Evolutionary conservation across 2,113 vertebrate species (phyloP).

Genomic region (Gymnarchus niloticus): DNA sequence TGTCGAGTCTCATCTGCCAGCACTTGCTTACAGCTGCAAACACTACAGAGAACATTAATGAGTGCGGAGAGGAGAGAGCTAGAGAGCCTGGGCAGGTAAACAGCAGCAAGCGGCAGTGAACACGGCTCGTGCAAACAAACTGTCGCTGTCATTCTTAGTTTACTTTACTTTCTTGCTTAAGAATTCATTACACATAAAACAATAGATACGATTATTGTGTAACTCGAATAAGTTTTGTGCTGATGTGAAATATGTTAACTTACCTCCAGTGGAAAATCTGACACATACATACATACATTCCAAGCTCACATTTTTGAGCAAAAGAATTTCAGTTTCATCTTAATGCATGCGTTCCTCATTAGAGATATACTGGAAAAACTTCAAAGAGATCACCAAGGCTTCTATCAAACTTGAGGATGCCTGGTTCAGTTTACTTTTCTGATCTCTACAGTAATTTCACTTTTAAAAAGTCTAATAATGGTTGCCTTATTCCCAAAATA

Average conservation of each 20-base stretch:
- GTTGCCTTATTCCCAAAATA: conserved; percentile 41
- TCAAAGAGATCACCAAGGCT: neutral
- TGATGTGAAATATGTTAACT: neutral
- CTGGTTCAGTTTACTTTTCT: conserved; percentile 36
- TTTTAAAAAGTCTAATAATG: conserved; percentile 42
- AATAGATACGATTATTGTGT: neutral
- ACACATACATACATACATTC: neutral
- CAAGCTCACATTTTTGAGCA: neutral
- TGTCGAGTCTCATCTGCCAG: conserved; percentile 55
- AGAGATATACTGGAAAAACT: neutral
- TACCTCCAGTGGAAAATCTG: neutral
- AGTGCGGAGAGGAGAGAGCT: neutral
- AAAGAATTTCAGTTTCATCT: neutral
- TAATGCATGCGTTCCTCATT: neutral
- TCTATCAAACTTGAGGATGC: neutral
- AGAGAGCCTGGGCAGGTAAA: neutral
- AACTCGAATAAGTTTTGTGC: neutral
- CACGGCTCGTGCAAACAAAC: neutral
- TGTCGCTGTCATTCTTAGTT: neutral
- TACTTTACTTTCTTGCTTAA: neutral
- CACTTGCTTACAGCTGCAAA: conserved; percentile 12
- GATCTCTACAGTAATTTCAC: conserved; percentile 28
- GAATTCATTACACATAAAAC: neutral
- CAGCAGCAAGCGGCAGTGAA: neutral
- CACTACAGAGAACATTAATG: neutral